Evolutionary conservation across 2,888 invertebrate species (phyloP), one percentile per base, ranked within the genome.

Genomic region (Drosophila neutralis): DNA sequence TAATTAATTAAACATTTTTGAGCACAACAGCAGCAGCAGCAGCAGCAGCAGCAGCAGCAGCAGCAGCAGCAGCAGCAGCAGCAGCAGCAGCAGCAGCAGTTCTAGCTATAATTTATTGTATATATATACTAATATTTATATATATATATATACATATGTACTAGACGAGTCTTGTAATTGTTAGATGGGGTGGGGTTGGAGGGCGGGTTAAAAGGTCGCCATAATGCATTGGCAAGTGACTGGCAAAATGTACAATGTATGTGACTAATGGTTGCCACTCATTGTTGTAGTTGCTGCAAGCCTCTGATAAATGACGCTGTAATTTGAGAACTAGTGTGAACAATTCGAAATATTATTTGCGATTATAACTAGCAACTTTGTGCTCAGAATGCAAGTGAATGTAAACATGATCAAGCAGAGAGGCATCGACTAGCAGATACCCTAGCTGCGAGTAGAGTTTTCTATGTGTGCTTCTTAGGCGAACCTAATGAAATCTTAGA

Each of bases 1-100:
- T 89, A 88, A 88, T 88, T 89, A 89, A 89, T 88, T 88, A 87
- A 89, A 89, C 87, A 89, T 89, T 87, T 87, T 89, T 82, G 77
- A 84, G 84, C 75, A 58, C 63, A 78, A 48, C 71, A 49, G 48
- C 59, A 69, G 27, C 27, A 27, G 51, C 59, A 69, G 24, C 24
- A 2, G 24, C 24, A 2, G 24, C 24, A 24, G 24, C 24, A 24
- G 24, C 24, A 24, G 2, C 24, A 24, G 24, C 24, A 24, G 29
- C 63, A 53, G 42, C 13, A 24, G 21, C 33, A 53, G 35, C 56
- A 73, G 45, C 67, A 45, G 57, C 60, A 54, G 24, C 65, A 59
- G 45, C 24, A 1, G 29, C 63, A 53, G 48, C 13, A 24, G 21
- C 33, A 53, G 57, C 60, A 54, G n/a, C 65, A 59, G 45, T 59